Evolutionary conservation across 1,140 invertebrate species (phyloP).

Genomic region (Eufriesea mexicana): DNA sequence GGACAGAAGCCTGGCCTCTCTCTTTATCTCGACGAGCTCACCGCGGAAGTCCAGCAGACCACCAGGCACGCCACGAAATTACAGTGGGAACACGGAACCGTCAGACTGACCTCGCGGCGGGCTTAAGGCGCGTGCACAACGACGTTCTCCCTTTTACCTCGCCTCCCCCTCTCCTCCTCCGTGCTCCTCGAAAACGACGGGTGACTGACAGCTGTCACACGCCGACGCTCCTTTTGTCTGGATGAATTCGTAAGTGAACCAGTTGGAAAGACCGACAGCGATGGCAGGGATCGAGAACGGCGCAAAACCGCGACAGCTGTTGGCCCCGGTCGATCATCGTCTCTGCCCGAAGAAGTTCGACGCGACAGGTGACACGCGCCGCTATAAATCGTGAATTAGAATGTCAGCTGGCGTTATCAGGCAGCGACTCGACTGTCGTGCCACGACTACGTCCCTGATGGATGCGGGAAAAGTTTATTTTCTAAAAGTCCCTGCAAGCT

Average conservation of each 20-base stretch:
- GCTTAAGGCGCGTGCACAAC: constrained; percentile 17
- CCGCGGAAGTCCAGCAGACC: not conserved
- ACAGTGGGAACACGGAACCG: not conserved
- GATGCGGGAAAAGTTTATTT: not conserved
- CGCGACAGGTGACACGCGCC: constrained; percentile 59
- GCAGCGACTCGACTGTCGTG: not conserved
- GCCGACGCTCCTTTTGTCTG: not conserved
- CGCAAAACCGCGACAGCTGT: constrained; percentile 50
- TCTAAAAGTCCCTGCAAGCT: too few species aligned
- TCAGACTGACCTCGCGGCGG: not conserved
- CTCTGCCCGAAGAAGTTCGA: constrained; percentile 19
- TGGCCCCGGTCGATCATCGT: constrained; percentile 41
- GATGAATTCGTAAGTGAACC: constrained; percentile 3
- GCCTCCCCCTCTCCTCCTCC: not conserved
- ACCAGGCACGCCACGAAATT: constrained; percentile 12
- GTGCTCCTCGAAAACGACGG: constrained; percentile 4
- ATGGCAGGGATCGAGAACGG: not conserved
- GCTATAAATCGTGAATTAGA: constrained; percentile 62
- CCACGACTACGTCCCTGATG: too few species aligned
- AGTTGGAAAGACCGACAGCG: not conserved
- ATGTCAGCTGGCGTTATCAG: constrained; percentile 41
- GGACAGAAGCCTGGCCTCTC: not conserved
- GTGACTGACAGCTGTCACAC: constrained; percentile 62
- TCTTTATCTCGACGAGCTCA: not conserved
- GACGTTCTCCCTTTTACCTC: not conserved